A percentile compares a stretch with the other conserved stretches of the same genome.
phyloP scores from a whole-genome alignment of 2,113 vertebrate species.

The Pluvianellus socialis region DNA sequence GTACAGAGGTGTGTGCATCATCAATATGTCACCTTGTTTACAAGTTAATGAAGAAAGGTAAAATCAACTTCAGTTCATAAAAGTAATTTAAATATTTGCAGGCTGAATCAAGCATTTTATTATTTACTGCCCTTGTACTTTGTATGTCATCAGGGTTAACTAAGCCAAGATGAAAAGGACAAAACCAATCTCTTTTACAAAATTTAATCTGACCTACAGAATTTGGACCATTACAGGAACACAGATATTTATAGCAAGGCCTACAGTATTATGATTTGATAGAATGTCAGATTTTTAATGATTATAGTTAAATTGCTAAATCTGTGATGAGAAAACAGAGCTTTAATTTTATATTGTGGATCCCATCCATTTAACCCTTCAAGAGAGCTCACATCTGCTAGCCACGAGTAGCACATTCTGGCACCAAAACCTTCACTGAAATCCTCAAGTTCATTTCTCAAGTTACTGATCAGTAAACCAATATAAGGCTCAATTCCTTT shows the following conservation, averaged over 20 bases:
- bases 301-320: not conserved
- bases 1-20: not conserved
- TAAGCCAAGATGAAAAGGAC: not conserved
- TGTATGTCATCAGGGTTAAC: not conserved
- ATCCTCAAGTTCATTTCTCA: not conserved
- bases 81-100: not conserved
- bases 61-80: not conserved
- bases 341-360: not conserved
- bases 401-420: not conserved
- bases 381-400: not conserved
- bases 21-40: not conserved
- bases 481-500: not conserved
- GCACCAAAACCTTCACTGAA: not conserved
- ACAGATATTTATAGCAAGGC: not conserved
- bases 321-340: not conserved
- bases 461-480: not conserved
- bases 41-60: not conserved
- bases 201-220: not conserved
- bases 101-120: not conserved
- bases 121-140: not conserved
- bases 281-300: not conserved
- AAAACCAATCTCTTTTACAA: not conserved
- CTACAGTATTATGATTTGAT: not conserved
- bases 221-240: not conserved
- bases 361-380: not conserved